A percentile compares a stretch with the other conserved stretches of the same genome.
Evolutionary conservation across 2,797 vertebrate species (phyloP).

Genomic region (Hydrocynus forskahlii): DNA sequence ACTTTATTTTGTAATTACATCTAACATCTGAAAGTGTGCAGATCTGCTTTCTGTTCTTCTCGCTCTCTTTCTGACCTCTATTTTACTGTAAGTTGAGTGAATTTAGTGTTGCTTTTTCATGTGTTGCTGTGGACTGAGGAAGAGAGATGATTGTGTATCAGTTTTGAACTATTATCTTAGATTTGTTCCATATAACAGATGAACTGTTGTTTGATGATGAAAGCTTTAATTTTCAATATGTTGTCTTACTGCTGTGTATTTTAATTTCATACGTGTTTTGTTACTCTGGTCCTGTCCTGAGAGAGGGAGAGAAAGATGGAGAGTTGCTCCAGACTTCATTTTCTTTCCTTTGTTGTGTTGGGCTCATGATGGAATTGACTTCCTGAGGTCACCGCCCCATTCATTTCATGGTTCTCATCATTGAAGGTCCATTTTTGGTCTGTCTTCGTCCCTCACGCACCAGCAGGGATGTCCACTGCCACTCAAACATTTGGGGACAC

Average conservation of each 20-base stretch:
- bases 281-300: too few species aligned
- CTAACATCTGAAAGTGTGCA: conserved; percentile 66
- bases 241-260: neutral
- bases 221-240: neutral
- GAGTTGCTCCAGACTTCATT: neutral
- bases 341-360: conserved; percentile 18
- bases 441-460: conserved; percentile 1
- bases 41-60: conserved; percentile 52
- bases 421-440: neutral
- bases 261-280: neutral
- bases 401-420: conserved; percentile 9
- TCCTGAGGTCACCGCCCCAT: conserved; percentile 64
- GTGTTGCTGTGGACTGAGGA: neutral
- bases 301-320: neutral
- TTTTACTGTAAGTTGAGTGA: neutral
- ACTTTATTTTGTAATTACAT: neutral
- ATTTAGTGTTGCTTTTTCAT: neutral
- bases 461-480: neutral
- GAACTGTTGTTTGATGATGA: neutral
- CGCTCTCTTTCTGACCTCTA: conserved; percentile 26
- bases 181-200: neutral
- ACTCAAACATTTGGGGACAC: neutral
- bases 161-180: neutral
- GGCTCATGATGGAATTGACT: conserved; percentile 66
- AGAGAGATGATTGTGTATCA: neutral